Conservation (phyloP, 2,797 vertebrate species). For the Ptychadena robeensis region DNA sequence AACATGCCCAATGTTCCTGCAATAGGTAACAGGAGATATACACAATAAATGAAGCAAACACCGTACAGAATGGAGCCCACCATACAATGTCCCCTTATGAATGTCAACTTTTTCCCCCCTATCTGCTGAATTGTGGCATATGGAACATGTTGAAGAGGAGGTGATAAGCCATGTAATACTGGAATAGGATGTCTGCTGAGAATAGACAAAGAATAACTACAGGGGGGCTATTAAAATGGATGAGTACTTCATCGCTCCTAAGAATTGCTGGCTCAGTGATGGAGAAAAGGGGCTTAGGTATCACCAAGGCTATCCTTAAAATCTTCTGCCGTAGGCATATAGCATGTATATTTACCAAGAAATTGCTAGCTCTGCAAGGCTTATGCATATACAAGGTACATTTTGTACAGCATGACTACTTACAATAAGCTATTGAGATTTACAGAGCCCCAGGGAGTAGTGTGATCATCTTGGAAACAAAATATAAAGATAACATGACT, state of each 20-base stretch:
- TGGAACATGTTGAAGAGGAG: constrained; percentile 30
- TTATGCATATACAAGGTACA: constrained; percentile 30
- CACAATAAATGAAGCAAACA: background rate
- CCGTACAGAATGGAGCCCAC: background rate
- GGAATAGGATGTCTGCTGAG: constrained; percentile 27
- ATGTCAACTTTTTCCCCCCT: constrained; percentile 2
- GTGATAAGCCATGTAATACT: constrained; percentile 37
- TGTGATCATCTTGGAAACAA: constrained; percentile 32
- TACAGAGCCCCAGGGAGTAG: constrained; percentile 39
- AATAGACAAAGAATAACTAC: constrained; percentile 51
- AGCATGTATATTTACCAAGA: constrained; percentile 38
- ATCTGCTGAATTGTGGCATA: constrained; percentile 23
- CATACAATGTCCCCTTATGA: background rate
- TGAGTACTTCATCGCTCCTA: constrained; percentile 41
- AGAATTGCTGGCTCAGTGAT: constrained; percentile 34
- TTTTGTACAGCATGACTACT: constrained; percentile 34
- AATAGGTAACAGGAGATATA: background rate
- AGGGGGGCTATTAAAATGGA: constrained; percentile 55
- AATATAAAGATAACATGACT: constrained; percentile 34
- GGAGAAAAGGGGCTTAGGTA: constrained; percentile 36
- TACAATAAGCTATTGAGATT: constrained; percentile 31
- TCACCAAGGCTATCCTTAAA: constrained; percentile 23
- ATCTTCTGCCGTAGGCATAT: constrained; percentile 42
- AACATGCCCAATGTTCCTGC: background rate
- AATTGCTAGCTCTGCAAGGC: constrained; percentile 36